A percentile compares a stretch with the other conserved stretches of the same genome.
phyloP scores from a whole-genome alignment of 1,140 invertebrate species.

The Cotesia chilonis region DNA sequence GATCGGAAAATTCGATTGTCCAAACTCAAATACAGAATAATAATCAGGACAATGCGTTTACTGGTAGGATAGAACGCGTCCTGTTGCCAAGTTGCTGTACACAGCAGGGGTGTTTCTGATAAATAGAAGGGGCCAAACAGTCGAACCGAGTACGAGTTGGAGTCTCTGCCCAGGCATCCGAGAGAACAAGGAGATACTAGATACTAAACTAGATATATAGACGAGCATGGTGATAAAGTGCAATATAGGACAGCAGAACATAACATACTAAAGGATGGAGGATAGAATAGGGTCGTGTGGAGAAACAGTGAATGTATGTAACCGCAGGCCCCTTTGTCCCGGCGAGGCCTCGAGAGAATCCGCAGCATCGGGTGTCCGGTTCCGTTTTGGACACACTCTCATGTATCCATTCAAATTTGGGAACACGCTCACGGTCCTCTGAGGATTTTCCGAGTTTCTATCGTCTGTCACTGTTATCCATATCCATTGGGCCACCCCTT shows the following conservation, averaged over 20 bases:
- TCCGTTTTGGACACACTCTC: slow-evolving; percentile 32
- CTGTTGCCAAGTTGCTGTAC: slow-evolving; percentile 6
- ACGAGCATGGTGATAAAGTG: background rate
- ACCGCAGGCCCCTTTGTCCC: slow-evolving; percentile 21
- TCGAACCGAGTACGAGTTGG: background rate
- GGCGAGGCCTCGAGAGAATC: slow-evolving; percentile 30
- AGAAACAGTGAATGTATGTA: background rate
- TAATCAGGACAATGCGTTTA: slow-evolving; percentile 28
- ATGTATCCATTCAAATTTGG: slow-evolving; percentile 37
- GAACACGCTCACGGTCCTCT: slow-evolving; percentile 1
- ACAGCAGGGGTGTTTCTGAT: background rate
- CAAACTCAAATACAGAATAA: slow-evolving; percentile 33
- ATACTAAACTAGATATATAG: background rate
- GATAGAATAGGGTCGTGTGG: background rate
- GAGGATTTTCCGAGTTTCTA: slow-evolving; percentile 9
- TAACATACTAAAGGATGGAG: background rate
- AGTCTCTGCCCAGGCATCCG: background rate
- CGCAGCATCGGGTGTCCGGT: slow-evolving; percentile 34
- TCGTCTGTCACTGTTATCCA: slow-evolving; percentile 12
- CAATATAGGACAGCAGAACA: slow-evolving; percentile 3
- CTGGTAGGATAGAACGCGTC: slow-evolving; percentile 2
- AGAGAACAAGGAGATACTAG: background rate
- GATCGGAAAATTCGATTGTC: slow-evolving; percentile 30
- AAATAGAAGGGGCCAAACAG: background rate
- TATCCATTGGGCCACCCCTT: background rate